Evolutionary conservation across 2,888 invertebrate species (phyloP).

Genomic region (Machimus atricapillus): DNA sequence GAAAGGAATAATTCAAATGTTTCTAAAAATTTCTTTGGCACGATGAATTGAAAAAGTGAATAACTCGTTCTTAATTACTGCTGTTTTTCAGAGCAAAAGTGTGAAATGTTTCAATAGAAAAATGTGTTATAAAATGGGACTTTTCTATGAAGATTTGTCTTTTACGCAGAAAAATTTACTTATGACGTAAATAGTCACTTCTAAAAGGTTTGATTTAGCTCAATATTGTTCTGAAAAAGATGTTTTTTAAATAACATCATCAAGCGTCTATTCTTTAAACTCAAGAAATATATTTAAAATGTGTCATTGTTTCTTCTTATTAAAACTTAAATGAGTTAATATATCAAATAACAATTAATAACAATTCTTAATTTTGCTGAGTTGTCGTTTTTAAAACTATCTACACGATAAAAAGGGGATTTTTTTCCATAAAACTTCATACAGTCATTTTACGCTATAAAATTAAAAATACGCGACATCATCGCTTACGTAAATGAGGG

Average conservation of each 20-base stretch:
- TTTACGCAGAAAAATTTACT: neutral
- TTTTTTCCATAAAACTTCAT: too few species aligned
- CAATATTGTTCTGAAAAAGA: too few species aligned
- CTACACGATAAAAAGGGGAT: too few species aligned
- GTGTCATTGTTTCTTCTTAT: neutral
- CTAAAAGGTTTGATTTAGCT: too few species aligned
- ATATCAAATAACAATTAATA: neutral
- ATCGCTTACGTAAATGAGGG: neutral
- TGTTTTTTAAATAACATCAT: neutral
- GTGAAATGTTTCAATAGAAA: too few species aligned
- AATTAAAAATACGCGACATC: neutral
- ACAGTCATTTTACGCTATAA: neutral
- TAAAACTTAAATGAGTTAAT: neutral
- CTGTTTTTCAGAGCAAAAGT: neutral
- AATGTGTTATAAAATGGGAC: too few species aligned
- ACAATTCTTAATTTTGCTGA: too few species aligned
- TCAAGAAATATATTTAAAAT: neutral
- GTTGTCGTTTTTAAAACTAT: neutral
- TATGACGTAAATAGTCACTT: too few species aligned
- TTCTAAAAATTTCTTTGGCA: neutral
- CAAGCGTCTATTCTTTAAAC: neutral
- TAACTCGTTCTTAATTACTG: neutral
- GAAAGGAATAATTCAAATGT: neutral
- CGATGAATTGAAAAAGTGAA: neutral
- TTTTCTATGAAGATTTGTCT: neutral